Evolutionary conservation across 2,797 vertebrate genomes (phyloP), one percentile per base, ranked within the genome.

Genomic region (Vipera ursinii): DNA sequence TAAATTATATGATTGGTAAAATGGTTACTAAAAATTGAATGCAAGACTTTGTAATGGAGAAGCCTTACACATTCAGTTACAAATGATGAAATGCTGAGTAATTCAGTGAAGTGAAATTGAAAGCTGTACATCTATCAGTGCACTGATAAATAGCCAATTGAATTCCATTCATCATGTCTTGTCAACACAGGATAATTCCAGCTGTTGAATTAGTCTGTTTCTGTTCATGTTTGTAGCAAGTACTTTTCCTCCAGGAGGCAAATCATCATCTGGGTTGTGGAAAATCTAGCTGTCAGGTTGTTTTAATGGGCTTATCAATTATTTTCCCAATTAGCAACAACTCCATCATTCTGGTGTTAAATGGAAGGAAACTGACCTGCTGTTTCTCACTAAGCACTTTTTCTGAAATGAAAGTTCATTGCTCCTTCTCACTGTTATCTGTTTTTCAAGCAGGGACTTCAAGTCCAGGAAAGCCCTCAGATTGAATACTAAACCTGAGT

Each of bases 301-400:
- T 94, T 95, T 95, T 92, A 96, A 96, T 95, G 88, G 93, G 17
- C 93, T 95, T 95, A 95, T 94, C 94, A 94, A 96, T 96, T 57
- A 94, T 55, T 91, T 93, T 94, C 92, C 59, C 93, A 95, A 91
- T 95, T 96, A 94, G 88, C 88, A 63, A 32, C 53, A 87, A 93
- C 92, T 94, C 88, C 28, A 26, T n/a, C 87, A 9, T 89, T 94
- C 93, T 92, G 91, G 93, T 91, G 93, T 92, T 94, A 96, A 95
- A 95, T 89, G 92, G 57, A n/a, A 93, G 93, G 93, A 94, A 96
- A 96, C 63, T 59, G 86, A 26, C 82, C 92, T 89, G 78, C 91
- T 94, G 69, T 90, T 38, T 91, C 90, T 82, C 89, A 86, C 69
- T 78, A 90, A 88, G 56, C 88, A 88, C 89, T 87, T 95, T 88